A percentile compares a stretch with the other conserved stretches of the same genome.
Evolutionary conservation across 2,113 vertebrate genomes (phyloP).

Genomic region (Marcusenius ussheri): DNA sequence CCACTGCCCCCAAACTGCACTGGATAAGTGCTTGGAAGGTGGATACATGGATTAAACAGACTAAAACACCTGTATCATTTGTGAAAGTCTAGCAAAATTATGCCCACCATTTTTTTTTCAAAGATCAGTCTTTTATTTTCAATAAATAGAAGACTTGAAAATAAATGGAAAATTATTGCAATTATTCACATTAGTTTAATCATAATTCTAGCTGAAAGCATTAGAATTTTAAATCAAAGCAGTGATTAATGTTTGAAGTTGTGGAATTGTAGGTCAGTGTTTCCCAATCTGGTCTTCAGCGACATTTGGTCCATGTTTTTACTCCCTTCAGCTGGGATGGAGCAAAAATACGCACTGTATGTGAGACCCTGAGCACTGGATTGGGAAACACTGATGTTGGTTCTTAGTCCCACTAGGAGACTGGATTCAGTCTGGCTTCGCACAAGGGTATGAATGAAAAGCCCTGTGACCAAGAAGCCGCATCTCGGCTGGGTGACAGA

Average conservation of each 20-base stretch:
- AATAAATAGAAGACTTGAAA: neutral
- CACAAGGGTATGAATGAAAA: neutral
- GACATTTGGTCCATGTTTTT: no score
- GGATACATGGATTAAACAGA: neutral
- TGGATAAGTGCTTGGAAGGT: neutral
- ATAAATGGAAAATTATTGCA: neutral
- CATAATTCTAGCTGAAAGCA: neutral
- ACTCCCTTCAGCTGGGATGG: no score
- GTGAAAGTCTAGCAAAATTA: neutral
- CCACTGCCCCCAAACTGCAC: neutral
- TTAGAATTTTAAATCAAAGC: neutral
- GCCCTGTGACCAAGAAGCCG: neutral
- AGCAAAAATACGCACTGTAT: no score
- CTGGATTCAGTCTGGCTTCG: neutral
- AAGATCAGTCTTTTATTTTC: neutral
- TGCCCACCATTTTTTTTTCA: neutral
- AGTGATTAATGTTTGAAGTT: neutral
- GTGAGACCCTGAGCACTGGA: no score
- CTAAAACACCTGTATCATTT: neutral
- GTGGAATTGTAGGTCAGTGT: neutral
- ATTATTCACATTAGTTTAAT: neutral
- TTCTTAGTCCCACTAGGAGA: neutral
- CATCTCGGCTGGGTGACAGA: no score
- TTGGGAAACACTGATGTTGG: neutral
- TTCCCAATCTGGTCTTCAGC: no score